A percentile compares a stretch with the other conserved stretches of the same genome.
These are phyloP conservation scores for Lacerta bilineata DNA, from an alignment of 2,797 vertebrate genomes.

Conservation along the genomic window DNA sequence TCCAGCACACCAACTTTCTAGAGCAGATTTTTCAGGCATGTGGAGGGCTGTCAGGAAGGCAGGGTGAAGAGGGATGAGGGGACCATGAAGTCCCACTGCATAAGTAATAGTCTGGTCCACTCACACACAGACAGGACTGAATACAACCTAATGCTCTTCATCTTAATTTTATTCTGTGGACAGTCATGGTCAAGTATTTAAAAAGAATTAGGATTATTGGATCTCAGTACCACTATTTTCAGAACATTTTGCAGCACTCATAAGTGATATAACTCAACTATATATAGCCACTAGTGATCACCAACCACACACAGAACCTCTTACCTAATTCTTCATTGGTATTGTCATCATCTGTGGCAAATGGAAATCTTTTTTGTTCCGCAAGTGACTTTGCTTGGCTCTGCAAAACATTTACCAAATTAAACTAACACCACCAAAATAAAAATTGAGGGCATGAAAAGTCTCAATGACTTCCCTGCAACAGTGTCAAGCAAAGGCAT, in stretches of 20 bases:
- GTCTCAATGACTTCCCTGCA: neutral
- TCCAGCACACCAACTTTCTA: too few species aligned
- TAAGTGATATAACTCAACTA: neutral
- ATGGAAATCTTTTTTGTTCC: constrained; percentile 94
- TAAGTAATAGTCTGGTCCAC: too few species aligned
- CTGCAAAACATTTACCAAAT: constrained; percentile 78
- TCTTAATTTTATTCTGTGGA: neutral
- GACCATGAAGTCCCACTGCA: too few species aligned
- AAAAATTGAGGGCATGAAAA: neutral
- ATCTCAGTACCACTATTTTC: neutral
- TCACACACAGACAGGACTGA: too few species aligned
- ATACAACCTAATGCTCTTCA: neutral
- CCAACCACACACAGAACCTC: constrained; percentile 56
- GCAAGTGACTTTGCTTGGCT: constrained; percentile 94
- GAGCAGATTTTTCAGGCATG: too few species aligned
- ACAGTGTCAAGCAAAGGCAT: neutral
- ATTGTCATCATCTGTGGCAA: constrained; percentile 90
- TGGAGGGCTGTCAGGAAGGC: too few species aligned
- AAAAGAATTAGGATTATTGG: neutral
- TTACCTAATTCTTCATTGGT: constrained; percentile 96
- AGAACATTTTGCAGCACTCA: constrained; percentile 38
- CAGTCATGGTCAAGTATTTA: neutral
- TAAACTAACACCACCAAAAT: constrained; percentile 54
- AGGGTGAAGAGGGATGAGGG: too few species aligned
- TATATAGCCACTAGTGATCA: neutral